Percentiles rank a stretch among this genome's conserved stretches.
Evolutionary conservation across 2,888 invertebrate genomes (phyloP).

Genomic region (Epiperipatus broadwayi): DNA sequence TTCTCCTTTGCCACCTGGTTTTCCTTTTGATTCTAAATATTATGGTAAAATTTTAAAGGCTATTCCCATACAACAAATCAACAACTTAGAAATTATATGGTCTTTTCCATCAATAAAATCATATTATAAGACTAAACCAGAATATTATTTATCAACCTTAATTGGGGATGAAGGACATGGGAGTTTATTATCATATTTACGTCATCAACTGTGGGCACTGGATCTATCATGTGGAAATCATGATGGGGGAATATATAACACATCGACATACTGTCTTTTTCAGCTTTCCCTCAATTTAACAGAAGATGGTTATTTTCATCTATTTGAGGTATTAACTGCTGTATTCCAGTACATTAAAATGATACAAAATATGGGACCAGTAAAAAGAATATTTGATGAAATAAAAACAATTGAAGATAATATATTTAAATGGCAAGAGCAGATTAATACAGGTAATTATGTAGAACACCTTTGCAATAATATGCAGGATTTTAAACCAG

Average conservation of each 20-base stretch:
- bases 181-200: constrained; percentile 13
- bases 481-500: constrained; percentile 58
- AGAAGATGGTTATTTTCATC: constrained; percentile 48
- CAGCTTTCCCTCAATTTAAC: constrained; percentile 52
- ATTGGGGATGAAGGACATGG: too few species aligned
- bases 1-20: too few species aligned
- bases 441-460: constrained; percentile 42
- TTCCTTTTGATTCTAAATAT: too few species aligned
- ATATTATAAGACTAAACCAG: constrained; percentile 14
- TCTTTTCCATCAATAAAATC: constrained; percentile 42
- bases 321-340: constrained; percentile 50
- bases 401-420: constrained; percentile 44
- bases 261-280: constrained; percentile 55
- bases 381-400: constrained; percentile 48
- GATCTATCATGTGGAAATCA: constrained; percentile 23
- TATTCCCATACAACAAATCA: too few species aligned
- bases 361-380: constrained; percentile 44
- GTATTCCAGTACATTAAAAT: constrained; percentile 60
- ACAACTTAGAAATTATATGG: constrained; percentile 42
- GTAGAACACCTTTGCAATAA: constrained; percentile 54
- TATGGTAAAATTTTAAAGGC: too few species aligned
- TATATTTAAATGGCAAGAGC: constrained; percentile 32
- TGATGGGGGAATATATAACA: constrained; percentile 51
- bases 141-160: constrained; percentile 12
- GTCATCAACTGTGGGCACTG: constrained; percentile 23